A percentile compares a stretch with the other conserved stretches of the same genome.
phyloP scores from a whole-genome alignment of 2,888 invertebrate genomes.

The Tinea trinotella region DNA sequence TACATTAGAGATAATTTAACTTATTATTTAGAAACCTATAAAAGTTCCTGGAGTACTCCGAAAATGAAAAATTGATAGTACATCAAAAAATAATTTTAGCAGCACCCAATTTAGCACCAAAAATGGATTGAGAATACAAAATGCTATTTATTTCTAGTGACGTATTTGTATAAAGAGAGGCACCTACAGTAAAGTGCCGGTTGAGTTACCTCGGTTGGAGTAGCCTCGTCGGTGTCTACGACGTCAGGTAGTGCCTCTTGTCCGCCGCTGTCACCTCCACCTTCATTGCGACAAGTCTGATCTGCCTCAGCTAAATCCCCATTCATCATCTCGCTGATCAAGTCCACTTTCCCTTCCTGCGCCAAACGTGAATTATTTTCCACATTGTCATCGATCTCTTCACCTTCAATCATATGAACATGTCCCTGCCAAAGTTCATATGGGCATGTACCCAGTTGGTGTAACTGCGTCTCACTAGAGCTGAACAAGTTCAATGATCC shows the following conservation, averaged over 20 bases:
- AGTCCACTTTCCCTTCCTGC: slow-evolving; percentile 58
- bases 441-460: slow-evolving; percentile 49
- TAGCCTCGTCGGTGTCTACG: slow-evolving; percentile 63
- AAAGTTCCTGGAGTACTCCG: no score
- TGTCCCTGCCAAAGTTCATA: slow-evolving; percentile 47
- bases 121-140: no score
- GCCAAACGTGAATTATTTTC: slow-evolving; percentile 34
- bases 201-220: slow-evolving; percentile 66
- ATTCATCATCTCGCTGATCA: slow-evolving; percentile 71
- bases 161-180: slow-evolving; percentile 54
- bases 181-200: slow-evolving; percentile 62
- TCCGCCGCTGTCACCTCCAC: slow-evolving; percentile 32
- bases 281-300: slow-evolving; percentile 74
- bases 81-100: no score
- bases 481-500: slow-evolving; percentile 51
- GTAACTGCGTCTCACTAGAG: slow-evolving; percentile 51
- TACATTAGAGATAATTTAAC: no score
- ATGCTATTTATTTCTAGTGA: slow-evolving; percentile 12
- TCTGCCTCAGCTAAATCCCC: slow-evolving; percentile 87
- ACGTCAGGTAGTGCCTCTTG: slow-evolving; percentile 58
- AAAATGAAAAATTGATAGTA: no score
- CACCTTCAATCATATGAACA: slow-evolving; percentile 42
- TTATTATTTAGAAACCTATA: no score
- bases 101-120: no score
- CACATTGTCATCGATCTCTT: slow-evolving; percentile 41